Base-by-base conservation (phyloP, 92 coral and sea anemone genomes). In the Siderastrea radians region DNA sequence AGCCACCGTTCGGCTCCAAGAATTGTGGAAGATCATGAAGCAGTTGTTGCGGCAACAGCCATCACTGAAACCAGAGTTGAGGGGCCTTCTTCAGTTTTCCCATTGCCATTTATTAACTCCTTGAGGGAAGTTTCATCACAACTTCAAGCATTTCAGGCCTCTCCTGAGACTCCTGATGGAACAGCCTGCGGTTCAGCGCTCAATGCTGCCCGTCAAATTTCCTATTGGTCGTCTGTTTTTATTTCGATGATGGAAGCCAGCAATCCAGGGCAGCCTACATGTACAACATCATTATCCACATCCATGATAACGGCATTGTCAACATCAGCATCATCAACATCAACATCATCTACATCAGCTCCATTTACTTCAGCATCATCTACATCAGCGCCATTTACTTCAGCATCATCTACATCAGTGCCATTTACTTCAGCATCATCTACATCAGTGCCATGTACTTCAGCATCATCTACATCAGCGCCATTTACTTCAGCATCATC, bases 201-300 rank as follows among this genome's bases (percentile, higher is more conserved):
- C 66, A 83, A 72, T 83, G 87, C 87, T 49, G 79, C 87, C 75
- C 50, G 72, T n/a, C 87, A 83, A 71, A 75, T 83, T 61, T 61
- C 52, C 3, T 71, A 83, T 49, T 83, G 87, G 79, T 83, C 87
- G 0, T 83, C 87, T 44, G 64, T 83, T 70, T 71, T 83, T 14
- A 75, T 83, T 9, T 52, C 87, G 14, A 52, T 71, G 53, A 70
- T 74, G 68, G 78, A 83, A 13, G 60, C 9, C 7, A 9, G 66
- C 86, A 71, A 67, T 26, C 8, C 66, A 54, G 72, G 9, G 51
- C 77, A 81, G 26, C 64, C 66, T 44, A 67, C 51, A 79, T 19
- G 12, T 59, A 64, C 69, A 63, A 16, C 45, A 15, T 6, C 74
- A 14, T 74, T 9, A 74, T 74, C 78, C 26, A 74, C 59, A 48